phyloP scores from a whole-genome alignment of 2,888 invertebrate species.

The Morinoia aosen region DNA sequence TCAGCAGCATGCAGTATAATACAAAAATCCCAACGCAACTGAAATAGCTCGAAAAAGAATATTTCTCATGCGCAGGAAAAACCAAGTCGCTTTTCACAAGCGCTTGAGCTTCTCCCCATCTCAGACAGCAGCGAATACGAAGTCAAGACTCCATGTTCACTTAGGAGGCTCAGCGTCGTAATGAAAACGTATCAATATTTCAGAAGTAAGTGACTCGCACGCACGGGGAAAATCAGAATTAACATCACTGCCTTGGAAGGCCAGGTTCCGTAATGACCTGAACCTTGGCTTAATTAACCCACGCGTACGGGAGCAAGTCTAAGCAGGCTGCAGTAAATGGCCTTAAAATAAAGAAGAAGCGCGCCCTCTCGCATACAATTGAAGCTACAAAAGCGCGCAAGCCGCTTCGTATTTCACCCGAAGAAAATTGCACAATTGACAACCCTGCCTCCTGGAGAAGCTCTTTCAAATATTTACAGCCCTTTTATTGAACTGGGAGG shows the following conservation, averaged over 20 bases:
- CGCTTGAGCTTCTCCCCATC: neutral
- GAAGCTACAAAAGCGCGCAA: neutral
- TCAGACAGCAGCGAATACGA: neutral
- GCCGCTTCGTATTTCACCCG: neutral
- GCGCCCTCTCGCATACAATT: constrained; percentile 4
- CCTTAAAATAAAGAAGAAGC: neutral
- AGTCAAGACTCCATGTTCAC: neutral
- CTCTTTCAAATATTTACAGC: constrained; percentile 17
- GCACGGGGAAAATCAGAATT: neutral
- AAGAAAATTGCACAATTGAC: constrained; percentile 9
- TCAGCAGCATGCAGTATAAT: no score
- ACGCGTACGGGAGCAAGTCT: neutral
- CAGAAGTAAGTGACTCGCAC: neutral
- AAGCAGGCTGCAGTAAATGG: neutral
- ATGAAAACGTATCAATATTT: neutral
- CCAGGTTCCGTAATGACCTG: neutral
- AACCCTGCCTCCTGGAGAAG: neutral
- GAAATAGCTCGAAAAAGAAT: no score
- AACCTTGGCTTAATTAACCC: neutral
- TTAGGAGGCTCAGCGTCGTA: neutral
- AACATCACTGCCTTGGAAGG: neutral
- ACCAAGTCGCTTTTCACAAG: neutral
- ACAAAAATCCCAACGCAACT: no score
- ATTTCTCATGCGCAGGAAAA: neutral
- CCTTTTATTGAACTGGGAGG: neutral